Evolutionary conservation across 2,797 vertebrate species (phyloP), one percentile per base, ranked within the genome.

Genomic region (Mycteria americana): DNA sequence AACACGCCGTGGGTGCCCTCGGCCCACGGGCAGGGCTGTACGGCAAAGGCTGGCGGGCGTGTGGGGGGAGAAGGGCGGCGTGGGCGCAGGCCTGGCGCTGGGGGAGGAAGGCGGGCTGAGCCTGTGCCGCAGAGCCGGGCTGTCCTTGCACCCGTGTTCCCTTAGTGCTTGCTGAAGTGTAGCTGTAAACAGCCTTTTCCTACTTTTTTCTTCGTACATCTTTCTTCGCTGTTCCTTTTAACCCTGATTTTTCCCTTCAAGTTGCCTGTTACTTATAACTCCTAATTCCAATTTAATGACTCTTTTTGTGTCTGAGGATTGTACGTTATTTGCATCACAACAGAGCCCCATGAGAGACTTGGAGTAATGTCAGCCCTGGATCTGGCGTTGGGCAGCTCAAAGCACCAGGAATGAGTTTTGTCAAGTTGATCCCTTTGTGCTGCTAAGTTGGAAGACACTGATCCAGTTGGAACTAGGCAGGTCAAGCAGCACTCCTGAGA

Each of bases 211-310:
- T 75, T 37, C 23, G 17, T 33, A 14, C 28, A 9, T 27, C 43
- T 84, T 64, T 41, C 25, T 35, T 35, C 1, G 0, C 33, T 35
- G 51, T 41, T 92, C 33, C 60, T 91, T 82, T 91, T 82, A 91
- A 83, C 81, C 27, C 41, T 45, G 37, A 41, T 77, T 85, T 70
- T 72, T 54, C 69, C 69, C 45, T 79, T 79, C 65, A 48, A 70
- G 8, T 83, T 85, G 60, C 46, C 39, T 62, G 37, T 83, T 92
- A 50, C 21, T 78, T 81, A 28, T 41, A 78, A 77, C 46, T 95
- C 50, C 88, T 96, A 68, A 88, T 97, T 88, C 89, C 53, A 63
- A n/a, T 85, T 88, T 93, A 94, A 92, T 89, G 65, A 88, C 88
- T 62, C 59, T 88, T 65, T 95, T 85, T 86, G 64, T 85, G 37